These are phyloP conservation scores for Bos javanicus DNA, from an alignment of 2,113 vertebrate genomes.

Conservation along the genomic window DNA sequence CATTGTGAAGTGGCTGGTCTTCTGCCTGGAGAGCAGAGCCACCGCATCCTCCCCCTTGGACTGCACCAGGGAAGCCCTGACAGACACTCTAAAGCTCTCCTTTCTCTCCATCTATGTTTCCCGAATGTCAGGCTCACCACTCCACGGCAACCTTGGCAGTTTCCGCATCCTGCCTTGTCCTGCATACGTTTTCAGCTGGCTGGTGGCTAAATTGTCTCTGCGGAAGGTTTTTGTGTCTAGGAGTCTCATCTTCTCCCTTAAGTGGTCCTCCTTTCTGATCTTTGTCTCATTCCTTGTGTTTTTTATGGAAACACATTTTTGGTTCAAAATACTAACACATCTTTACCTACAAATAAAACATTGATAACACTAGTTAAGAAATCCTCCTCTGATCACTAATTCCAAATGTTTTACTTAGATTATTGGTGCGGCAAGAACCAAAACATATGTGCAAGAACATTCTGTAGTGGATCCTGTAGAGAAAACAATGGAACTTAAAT, in stretches of 20 bases:
- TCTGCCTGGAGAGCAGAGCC: neutral
- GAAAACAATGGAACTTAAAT: conserved; percentile 93
- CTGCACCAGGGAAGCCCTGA: neutral
- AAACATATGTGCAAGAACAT: conserved; percentile 94
- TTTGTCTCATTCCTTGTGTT: neutral
- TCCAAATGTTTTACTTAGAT: conserved; percentile 81
- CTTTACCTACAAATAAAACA: conserved; percentile 13
- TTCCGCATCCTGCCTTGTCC: fast-evolving
- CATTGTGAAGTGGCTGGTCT: fast-evolving
- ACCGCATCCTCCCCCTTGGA: neutral
- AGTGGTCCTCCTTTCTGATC: neutral
- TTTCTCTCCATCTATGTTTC: neutral
- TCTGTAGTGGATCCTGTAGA: conserved; percentile 93
- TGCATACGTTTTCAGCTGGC: fast-evolving
- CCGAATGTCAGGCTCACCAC: neutral
- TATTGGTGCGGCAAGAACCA: conserved; percentile 90
- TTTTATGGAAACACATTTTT: neutral
- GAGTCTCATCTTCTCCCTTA: neutral
- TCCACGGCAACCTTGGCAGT: fast-evolving
- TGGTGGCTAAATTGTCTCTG: neutral
- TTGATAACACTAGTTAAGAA: neutral
- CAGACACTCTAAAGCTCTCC: neutral
- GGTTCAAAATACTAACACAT: neutral
- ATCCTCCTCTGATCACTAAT: neutral
- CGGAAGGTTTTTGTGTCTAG: neutral